A percentile compares a stretch with the other conserved stretches of the same genome.
Evolutionary conservation across 2,797 vertebrate species (phyloP).

Genomic region (Lutra lutra): DNA sequence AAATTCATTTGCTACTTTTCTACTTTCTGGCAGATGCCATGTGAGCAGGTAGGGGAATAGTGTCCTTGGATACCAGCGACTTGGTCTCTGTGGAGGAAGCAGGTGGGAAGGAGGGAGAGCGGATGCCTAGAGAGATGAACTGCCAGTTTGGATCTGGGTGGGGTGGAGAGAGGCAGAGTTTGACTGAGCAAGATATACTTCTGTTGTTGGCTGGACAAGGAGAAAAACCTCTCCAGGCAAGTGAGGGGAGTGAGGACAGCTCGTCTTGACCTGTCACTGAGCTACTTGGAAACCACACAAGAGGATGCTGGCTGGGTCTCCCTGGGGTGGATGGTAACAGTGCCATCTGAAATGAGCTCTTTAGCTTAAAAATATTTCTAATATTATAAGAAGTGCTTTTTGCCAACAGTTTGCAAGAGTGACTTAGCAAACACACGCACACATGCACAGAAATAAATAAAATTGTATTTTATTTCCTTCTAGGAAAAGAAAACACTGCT

Average conservation of each 20-base stretch:
- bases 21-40: not conserved
- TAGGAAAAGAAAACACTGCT: conserved; percentile 86
- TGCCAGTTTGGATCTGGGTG: not conserved
- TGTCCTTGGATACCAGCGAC: not conserved
- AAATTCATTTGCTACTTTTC: not conserved
- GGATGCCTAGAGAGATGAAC: too few relatives aligned
- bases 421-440: not conserved
- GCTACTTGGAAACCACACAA: not conserved
- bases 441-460: not conserved
- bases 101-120: not conserved
- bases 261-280: not conserved
- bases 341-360: not conserved
- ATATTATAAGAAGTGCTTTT: not conserved
- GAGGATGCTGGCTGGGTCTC: not conserved
- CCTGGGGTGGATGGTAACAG: not conserved
- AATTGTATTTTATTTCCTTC: conserved; percentile 52
- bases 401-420: conserved; percentile 10
- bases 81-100: not conserved
- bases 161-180: not conserved
- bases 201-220: not conserved
- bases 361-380: not conserved
- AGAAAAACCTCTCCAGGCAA: not conserved
- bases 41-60: not conserved
- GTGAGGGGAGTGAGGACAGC: not conserved
- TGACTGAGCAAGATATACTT: not conserved